Conservation (phyloP, 2,888 invertebrate species). For the Latrodectus hesperus region DNA sequence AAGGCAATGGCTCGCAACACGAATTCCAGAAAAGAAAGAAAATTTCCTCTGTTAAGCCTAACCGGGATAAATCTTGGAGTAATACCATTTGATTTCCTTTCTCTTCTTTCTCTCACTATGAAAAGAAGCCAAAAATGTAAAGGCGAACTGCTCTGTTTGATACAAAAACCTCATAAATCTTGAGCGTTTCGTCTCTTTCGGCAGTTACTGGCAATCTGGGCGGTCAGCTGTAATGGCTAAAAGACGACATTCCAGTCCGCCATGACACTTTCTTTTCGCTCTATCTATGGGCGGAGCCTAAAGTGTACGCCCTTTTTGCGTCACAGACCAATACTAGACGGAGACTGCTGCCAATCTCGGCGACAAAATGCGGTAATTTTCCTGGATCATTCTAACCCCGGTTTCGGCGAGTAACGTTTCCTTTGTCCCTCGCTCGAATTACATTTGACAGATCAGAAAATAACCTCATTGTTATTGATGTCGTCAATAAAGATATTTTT, state of each 20-base stretch:
- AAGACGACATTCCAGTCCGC: conserved; percentile 58
- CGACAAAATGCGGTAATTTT: not conserved
- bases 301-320: conserved; percentile 14
- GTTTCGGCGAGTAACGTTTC: not conserved
- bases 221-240: conserved; percentile 52
- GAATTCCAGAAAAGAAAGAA: conserved; percentile 22
- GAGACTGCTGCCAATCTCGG: conserved; percentile 31
- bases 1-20: conserved; percentile 4
- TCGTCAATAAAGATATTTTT: too few relatives aligned
- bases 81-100: conserved; percentile 5
- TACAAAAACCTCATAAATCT: conserved; percentile 62
- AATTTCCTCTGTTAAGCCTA: conserved; percentile 6
- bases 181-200: conserved; percentile 37
- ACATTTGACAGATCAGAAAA: too few relatives aligned
- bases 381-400: conserved; percentile 1
- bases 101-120: conserved; percentile 1
- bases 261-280: conserved; percentile 60
- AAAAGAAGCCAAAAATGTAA: conserved; percentile 9
- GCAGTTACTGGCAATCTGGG: conserved; percentile 56
- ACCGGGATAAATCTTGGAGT: conserved; percentile 32
- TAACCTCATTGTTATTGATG: too few relatives aligned
- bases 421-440: conserved; percentile 10
- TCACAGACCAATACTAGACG: conserved; percentile 27
- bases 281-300: conserved; percentile 26
- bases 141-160: conserved; percentile 12